A percentile compares a stretch with the other conserved stretches of the same genome.
These are phyloP conservation scores for Acleris sparsana DNA, from an alignment of 2,888 invertebrate species.

Conservation along the genomic window DNA sequence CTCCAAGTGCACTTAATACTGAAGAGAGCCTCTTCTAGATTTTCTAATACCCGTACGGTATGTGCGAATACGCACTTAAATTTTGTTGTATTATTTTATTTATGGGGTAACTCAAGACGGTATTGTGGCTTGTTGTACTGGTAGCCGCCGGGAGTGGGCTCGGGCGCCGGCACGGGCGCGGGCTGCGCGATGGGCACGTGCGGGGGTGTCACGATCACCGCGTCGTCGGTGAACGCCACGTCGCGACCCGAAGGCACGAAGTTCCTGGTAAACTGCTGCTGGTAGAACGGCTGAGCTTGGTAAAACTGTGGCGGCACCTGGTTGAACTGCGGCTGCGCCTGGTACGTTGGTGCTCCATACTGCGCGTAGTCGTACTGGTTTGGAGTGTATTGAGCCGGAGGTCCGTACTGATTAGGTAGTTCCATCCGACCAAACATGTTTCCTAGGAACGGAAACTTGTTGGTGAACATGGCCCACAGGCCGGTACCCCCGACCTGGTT, in stretches of 20 bases:
- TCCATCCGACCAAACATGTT: slow-evolving; percentile 76
- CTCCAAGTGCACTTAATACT: slow-evolving; percentile 33
- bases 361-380: slow-evolving; percentile 45
- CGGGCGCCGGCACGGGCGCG: slow-evolving; percentile 48
- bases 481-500: slow-evolving; percentile 78
- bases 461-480: slow-evolving; percentile 70
- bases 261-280: slow-evolving; percentile 48
- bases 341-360: slow-evolving; percentile 42
- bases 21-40: slow-evolving; percentile 33
- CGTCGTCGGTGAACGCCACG: slow-evolving; percentile 73
- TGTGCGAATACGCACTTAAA: not conserved
- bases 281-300: slow-evolving; percentile 46
- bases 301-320: slow-evolving; percentile 46
- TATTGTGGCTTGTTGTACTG: slow-evolving; percentile 72
- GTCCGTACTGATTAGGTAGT: slow-evolving; percentile 52
- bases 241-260: slow-evolving; percentile 63
- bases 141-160: slow-evolving; percentile 58
- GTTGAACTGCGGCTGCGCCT: slow-evolving; percentile 48
- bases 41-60: slow-evolving; percentile 37
- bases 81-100: slow-evolving; percentile 50
- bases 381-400: slow-evolving; percentile 39
- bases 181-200: slow-evolving; percentile 61
- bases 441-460: slow-evolving; percentile 73
- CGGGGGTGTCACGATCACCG: slow-evolving; percentile 75
- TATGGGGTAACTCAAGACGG: slow-evolving; percentile 70